Evolutionary conservation across 2,888 invertebrate species (phyloP), one percentile per base, ranked within the genome.

Genomic region (Himalopsyche tibetana): DNA sequence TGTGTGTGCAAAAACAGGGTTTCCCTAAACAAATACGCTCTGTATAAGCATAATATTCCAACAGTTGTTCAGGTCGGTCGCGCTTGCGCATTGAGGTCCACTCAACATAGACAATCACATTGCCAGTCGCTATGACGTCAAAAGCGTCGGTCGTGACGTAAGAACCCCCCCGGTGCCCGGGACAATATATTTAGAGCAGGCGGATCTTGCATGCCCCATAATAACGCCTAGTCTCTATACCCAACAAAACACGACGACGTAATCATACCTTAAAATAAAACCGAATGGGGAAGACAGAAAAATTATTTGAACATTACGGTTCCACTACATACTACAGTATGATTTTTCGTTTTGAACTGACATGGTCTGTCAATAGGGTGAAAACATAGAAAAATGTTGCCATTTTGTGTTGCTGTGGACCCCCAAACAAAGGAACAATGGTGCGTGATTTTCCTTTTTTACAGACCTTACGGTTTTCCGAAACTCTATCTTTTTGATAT

Each of bases 81-180:
- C 82, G 85, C 63, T 42, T 84, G 84, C 84, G 84, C 84, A 55
- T 12, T 84, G 42, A 38, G 79, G 15, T 17, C 55, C 17, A 6
- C 38, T 55, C 15, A 45, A 55, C 28, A 51, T 42, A 80, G 17
- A 80, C 42, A 80, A 80, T 17, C 36, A 36, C 36, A 74, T 36
- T 74, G 36, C 74, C 74, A 36, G 74, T 36, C 74, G 28, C 74
- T 63, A 82, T 85, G 85, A 85, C 85, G 85, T 85, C 85, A 83
- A 85, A 85, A 85, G 82, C 85, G 85, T 85, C 85, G 85, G 56
- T 45, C 51, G 80, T 85, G 85, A 85, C 85, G 85, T 85, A 83
- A 85, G 19, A 17, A 55, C 55, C 17, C 45, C 85, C 69, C 45
- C 80, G 19, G 51, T 51, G 80, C 81, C 84, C 63, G 82, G 84